Base-by-base conservation (phyloP, 1,140 invertebrate genomes). In the Radopholus similis region DNA sequence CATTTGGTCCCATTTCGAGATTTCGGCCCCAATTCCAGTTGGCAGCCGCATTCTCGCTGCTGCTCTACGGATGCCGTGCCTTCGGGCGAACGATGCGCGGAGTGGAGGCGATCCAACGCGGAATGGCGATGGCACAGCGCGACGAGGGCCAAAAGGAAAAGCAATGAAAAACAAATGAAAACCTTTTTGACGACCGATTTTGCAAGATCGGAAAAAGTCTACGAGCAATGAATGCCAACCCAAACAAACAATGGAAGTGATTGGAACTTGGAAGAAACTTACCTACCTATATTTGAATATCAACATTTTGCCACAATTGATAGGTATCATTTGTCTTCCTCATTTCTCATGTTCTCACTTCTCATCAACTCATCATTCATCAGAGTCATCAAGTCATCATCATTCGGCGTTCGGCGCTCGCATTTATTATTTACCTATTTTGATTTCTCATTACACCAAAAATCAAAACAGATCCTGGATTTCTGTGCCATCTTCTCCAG, bases 41-140 rank as follows among this genome's bases (percentile, higher is more conserved):
- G n/a, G 66, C 66, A 18, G 53, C 66, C 23, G 59, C 60, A 28
- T 42, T 68, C 26, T 42, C 35, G 18, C 28, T 68, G 18, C 44
- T 49, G 13, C 26, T 68, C 1, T 68, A 68, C 54, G 66, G 66
- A 15, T 68, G 66, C 35, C 40, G 63, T 26, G 58, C 66, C 2
- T 53, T 54, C 15, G 66, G 66, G 21, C 32, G 49, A 21, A 67
- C 66, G 54, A 66, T 68, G 40, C 38, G 55, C 18, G 23, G 37
- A 26, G 62, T 68, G 34, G 66, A 65, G 44, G 53, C 62, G 4
- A 51, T 18, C 23, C 47, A 51, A 4, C 47, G 47, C 2, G 1
- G 21, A 28, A 51, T 23, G 47, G 47, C 38, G 18, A 42, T 42
- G 11, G 11, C 11, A 42, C 38, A 11, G 38, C 11, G 18, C 11